Evolutionary conservation across 2,888 invertebrate genomes (phyloP), one percentile per base, ranked within the genome.

Genomic region (Cheilosia scutellata): DNA sequence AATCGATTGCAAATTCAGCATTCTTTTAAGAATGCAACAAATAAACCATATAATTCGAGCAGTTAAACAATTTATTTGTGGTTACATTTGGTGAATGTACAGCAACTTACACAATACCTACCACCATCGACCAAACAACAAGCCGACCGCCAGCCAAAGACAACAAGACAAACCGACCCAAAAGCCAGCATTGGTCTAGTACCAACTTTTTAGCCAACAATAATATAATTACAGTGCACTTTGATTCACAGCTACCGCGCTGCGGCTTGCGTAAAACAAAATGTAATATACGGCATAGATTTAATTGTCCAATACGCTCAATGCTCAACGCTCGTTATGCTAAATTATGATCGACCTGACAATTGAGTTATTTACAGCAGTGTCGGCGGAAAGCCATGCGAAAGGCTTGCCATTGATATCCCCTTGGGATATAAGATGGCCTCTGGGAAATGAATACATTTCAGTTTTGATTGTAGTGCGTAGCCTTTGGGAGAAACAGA

Each of bases 41-140:
- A 74, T 78, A 83, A 83, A 83, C 72, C 57, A 29, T 29, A 63
- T 78, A 78, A 70, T 78, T 65, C 63, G 68, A 75, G 58, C 84
- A 79, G 63, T 84, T 70, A 79, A 79, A 75, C 75, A 79, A 84
- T 84, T 84, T 79, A 84, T 84, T 75, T 70, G 79, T 53, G 83
- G 83, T 79, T 55, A 60, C 70, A 75, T 63, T 70, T 47, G 16
- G 13, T 75, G 75, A 84, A 79, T 84, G 79, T 84, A 70, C 79
- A 79, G 60, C 58, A 65, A 65, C 68, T 84, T 84, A 53, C 84
- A 84, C 75, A 84, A 79, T 20, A 20, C 20, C 20, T 83, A 33
- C 63, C 47, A 16, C 57, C 31, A 42, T 44, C 31, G 42, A 9
- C 25, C 62, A 51, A 42, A n/a, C 31, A 62, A 20, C 47, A 20